phyloP scores from a whole-genome alignment of 2,113 vertebrate species.

The Heliornis fulica region DNA sequence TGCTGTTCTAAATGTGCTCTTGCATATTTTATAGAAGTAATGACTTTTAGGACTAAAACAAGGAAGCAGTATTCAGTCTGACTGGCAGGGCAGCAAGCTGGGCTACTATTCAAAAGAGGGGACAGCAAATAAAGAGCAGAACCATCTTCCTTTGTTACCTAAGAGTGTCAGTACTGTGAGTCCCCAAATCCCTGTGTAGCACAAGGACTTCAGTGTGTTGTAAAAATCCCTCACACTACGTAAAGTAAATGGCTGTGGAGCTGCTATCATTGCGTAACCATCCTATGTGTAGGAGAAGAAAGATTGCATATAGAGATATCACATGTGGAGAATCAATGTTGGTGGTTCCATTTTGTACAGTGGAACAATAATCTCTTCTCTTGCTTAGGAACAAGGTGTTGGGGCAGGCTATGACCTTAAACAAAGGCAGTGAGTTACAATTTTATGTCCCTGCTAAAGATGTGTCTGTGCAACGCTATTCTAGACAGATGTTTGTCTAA shows the following conservation, averaged over 20 bases:
- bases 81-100: not conserved
- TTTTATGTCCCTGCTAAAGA: not conserved
- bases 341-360: not conserved
- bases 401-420: not conserved
- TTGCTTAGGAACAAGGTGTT: not conserved
- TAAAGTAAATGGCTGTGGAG: not conserved
- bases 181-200: not conserved
- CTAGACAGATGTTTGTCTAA: constrained; percentile 24
- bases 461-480: not conserved
- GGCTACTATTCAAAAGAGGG: not conserved
- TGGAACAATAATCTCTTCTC: not conserved
- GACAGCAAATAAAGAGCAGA: not conserved
- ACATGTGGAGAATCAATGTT: not conserved
- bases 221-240: not conserved
- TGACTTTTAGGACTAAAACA: not conserved
- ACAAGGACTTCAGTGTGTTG: not conserved
- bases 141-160: not conserved
- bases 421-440: not conserved
- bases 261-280: not conserved
- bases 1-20: not conserved
- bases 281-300: not conserved
- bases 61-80: not conserved
- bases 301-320: not conserved
- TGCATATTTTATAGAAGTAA: constrained; percentile 35
- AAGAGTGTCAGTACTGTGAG: not conserved